Base-by-base conservation (phyloP, 1,140 invertebrate species). In the Eubasilissa regina region DNA sequence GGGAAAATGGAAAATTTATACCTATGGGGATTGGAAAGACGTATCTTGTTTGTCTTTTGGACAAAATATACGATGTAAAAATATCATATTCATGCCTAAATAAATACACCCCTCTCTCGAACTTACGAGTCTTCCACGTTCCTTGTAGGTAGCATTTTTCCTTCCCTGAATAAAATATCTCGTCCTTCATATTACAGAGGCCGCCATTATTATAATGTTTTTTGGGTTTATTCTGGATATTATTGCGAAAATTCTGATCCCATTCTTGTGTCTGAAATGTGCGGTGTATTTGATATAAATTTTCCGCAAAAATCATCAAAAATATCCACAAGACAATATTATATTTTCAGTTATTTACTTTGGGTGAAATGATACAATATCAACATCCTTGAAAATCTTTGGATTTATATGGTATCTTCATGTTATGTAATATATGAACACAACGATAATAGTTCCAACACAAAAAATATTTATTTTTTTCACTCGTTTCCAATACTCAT, bases 1-100 rank as follows among this genome's bases (percentile, higher is more conserved):
- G 81, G 78, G 78, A 82, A 82, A 82, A 82, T 82, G 81, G 81
- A 82, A 82, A 82, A 82, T 82, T 82, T 82, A 80, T 82, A 82
- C 81, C 81, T 82, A 82, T 80, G 81, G 81, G 81, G 81, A 83
- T 83, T 83, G 81, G 77, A 77, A 80, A 83, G 78, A 83, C 79
- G 76, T 80, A 80, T 80, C 81, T 83, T 83, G 79, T 83, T 83
- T 83, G 81, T 83, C 81, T 80, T 83, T 80, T 83, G 81, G 79
- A 80, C 81, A 80, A 83, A 83, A 83, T 83, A 83, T 80, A 82
- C 81, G 75, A 64, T 58, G 81, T 53, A 82, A 82, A 82, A 82
- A 83, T 83, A 83, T 83, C 76, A 83, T 83, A 83, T 83, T 80
- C 79, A 78, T 80, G 81, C 81, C 81, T 80, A 82, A 82, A 80